Evolutionary conservation across 2,113 vertebrate species (phyloP).

Genomic region (Psittacus erithacus): DNA sequence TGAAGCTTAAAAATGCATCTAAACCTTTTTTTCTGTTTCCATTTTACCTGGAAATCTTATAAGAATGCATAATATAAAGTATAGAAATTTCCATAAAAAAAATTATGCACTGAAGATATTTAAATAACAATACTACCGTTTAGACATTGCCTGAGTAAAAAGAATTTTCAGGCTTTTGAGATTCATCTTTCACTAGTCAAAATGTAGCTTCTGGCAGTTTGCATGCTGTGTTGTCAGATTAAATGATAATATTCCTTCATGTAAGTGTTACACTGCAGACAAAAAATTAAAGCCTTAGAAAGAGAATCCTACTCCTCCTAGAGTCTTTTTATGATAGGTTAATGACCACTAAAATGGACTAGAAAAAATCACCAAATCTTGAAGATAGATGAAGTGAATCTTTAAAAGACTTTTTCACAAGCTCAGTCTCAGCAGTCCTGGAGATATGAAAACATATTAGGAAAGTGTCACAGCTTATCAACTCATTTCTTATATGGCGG

Average conservation of each 20-base stretch:
- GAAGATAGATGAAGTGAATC: not conserved
- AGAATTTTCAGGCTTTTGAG: constrained; percentile 16
- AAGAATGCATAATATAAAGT: not conserved
- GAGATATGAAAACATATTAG: not conserved
- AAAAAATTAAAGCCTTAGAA: constrained; percentile 27
- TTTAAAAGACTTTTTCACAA: not conserved
- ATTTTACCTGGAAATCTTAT: not conserved
- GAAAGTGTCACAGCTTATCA: not conserved
- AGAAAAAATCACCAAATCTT: not conserved
- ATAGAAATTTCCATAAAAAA: constrained; percentile 34
- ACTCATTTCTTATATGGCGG: not conserved
- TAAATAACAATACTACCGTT: constrained; percentile 60
- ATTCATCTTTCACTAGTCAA: constrained; percentile 5
- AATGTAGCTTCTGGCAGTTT: not conserved
- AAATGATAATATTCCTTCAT: constrained; percentile 27
- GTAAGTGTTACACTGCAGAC: not conserved
- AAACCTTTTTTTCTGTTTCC: not conserved
- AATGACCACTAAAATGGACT: not conserved
- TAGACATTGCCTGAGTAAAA: constrained; percentile 32
- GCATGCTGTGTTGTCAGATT: not conserved
- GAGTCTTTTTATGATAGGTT: not conserved
- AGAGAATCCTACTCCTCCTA: not conserved
- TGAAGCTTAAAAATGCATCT: not conserved
- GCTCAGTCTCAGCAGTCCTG: not conserved
- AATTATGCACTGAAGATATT: constrained; percentile 20